These are phyloP conservation scores for Champsocephalus esox DNA, from an alignment of 2,797 vertebrate genomes.

Conservation along the genomic window DNA sequence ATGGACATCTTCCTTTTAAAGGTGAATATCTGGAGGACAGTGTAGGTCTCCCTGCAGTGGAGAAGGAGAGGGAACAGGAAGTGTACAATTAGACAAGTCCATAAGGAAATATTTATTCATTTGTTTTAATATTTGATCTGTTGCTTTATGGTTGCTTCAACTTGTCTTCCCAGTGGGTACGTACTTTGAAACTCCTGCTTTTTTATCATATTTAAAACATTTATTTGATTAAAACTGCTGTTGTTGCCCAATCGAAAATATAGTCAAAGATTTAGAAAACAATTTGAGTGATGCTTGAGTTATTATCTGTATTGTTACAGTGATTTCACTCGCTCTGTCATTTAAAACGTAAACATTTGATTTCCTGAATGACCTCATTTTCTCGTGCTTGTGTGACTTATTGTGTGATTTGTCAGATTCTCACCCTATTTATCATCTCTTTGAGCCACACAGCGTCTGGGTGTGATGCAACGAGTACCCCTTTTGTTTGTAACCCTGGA, in stretches of 20 bases:
- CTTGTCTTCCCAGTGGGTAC: background rate
- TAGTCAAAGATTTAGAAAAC: no score
- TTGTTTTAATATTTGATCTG: background rate
- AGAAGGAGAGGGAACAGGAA: background rate
- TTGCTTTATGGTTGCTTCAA: background rate
- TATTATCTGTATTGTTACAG: background rate
- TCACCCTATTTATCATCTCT: conserved; percentile 20
- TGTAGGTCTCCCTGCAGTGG: background rate
- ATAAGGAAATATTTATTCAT: background rate
- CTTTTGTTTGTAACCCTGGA: conserved; percentile 23
- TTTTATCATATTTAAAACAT: no score
- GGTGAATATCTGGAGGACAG: background rate
- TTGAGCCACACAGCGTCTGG: conserved; percentile 30
- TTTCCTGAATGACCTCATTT: background rate
- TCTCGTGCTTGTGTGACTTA: background rate
- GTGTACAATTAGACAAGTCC: background rate
- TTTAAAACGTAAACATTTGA: background rate
- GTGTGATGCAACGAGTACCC: background rate
- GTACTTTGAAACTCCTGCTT: background rate
- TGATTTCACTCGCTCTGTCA: background rate
- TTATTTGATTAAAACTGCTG: no score
- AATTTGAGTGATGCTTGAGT: background rate
- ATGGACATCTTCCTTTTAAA: no score
- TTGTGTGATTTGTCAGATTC: background rate
- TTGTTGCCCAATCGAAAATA: no score